Base-by-base conservation (phyloP, 2,888 invertebrate genomes). In the Thelaira solivaga region DNA sequence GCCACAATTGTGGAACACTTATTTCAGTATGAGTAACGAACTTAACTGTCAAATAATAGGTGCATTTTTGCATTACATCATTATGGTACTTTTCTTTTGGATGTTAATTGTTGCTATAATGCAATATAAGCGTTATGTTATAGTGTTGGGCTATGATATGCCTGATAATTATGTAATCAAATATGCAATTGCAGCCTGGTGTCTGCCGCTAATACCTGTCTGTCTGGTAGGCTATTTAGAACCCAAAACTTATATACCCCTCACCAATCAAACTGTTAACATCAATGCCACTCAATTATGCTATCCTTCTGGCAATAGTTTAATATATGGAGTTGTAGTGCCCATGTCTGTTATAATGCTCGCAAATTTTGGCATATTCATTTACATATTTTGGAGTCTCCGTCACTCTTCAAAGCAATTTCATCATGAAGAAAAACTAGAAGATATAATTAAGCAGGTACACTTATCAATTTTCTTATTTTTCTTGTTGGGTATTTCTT, bases 31-130 rank as follows among this genome's bases (percentile, higher is more conserved):
- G 16, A 83, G 85, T 22, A 80, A 83, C 6, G 71, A 62, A 22
- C 62, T 64, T 0, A 80, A 88, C 6, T 94, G 94, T 82, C 88
- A 92, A 31, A 82, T 89, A 18, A 88, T 92, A 8, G 93, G 93
- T 2, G 91, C 91, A 4, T 82, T 91, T 13, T 86, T 93, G 16
- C 93, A 93, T 83, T 94, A 93, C 85, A 92, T 92, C 26, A 91
- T 93, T 36, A 87, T 94, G 43, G 91, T 92, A 1, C 91, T 93
- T 76, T 94, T 94, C 82, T 90, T 91, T 83, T 94, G 94, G 94
- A 94, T 93, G 93, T 86, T 93, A n/a, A 92, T 93, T 72, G 92
- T 93, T 69, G 93, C 92, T 2, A 87, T 92, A 51, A 87, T 93
- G 72, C 93, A 93, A 85, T 93, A 93, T 85, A 90, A 93, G 67